Evolutionary conservation across 2,113 vertebrate genomes (phyloP), one percentile per base, ranked within the genome.

Genomic region (Pterophyllum scalare): DNA sequence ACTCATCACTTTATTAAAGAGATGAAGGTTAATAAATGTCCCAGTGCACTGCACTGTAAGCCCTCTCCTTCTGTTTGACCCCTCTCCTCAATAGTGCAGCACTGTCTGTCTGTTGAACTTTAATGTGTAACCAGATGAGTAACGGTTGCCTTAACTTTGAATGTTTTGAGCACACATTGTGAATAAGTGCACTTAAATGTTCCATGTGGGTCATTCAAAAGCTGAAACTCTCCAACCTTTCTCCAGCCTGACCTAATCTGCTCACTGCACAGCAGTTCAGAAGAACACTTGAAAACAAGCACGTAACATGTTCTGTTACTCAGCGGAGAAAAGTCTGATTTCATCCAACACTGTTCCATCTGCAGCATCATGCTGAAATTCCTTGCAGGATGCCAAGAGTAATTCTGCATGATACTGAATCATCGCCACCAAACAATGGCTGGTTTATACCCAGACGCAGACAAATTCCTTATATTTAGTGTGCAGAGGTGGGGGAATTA

Each of bases 361-460:
- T 58, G 61, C 72, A 61, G 72, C 74, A 84, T 75, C 15, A 31
- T 12, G 62, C 60, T 75, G 56, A 57, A 19, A 72, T 60, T 59
- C 17, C 17, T 64, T 38, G 62, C 59, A 15, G 0, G 46, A 83
- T 62, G 62, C 54, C 20, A 59, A 61, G 20, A 84, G 28, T 49
- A 52, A 81, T 28, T 9, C 15, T 70, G 59, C 40, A 46, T 86
- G 82, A 80, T 75, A 74, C 61, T 88, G 85, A 93, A 90, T 92
- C 92, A 92, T 67, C 60, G 7, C 52, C 86, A 84, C 20, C 46
- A 35, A 75, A 89, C 87, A 89, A 84, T 72, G 75, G 22, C 54
- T 65, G 59, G 74, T 75, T 33, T 86, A 52, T 82, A 52, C 83
- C 72, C 60, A 82, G 64, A 92, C 52, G 22, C 82, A n/a, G 35